Evolutionary conservation across 1,140 invertebrate genomes (phyloP).

Genomic region (Venturia canescens): DNA sequence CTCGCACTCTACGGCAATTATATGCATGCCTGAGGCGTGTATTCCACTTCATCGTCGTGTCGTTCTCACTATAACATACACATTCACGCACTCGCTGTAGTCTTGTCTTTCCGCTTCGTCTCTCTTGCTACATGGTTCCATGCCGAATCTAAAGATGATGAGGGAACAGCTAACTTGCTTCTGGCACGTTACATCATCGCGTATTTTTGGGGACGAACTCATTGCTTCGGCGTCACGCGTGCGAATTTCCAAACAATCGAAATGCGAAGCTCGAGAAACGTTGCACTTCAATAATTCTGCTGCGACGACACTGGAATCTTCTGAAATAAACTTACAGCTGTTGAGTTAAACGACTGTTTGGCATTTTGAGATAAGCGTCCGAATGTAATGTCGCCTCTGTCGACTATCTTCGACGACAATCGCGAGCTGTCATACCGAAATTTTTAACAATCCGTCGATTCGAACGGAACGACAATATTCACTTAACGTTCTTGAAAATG

Average conservation of each 20-base stretch:
- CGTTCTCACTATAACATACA: constrained; percentile 20
- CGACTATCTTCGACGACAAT: no score
- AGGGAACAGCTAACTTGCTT: background rate
- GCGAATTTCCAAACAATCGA: background rate
- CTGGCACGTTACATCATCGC: constrained; percentile 53
- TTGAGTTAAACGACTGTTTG: no score
- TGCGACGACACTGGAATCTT: no score
- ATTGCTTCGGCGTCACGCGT: background rate
- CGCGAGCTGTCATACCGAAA: no score
- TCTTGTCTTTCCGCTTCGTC: background rate
- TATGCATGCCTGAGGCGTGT: constrained; percentile 37
- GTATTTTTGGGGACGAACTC: constrained; percentile 51
- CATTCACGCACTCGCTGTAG: background rate
- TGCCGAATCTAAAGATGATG: background rate
- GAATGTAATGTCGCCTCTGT: no score
- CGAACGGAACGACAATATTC: no score
- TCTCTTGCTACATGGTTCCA: background rate
- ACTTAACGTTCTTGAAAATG: no score
- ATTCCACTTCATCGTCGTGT: constrained; percentile 52
- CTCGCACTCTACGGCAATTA: constrained; percentile 51
- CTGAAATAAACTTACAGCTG: no score
- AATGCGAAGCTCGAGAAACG: background rate
- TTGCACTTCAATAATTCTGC: background rate
- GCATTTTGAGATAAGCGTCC: no score
- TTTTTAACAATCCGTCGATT: no score